Percentiles rank a stretch among this genome's conserved stretches.
These are phyloP conservation scores for Strigamia crassipes DNA, from an alignment of 2,888 invertebrate genomes.

Conservation along the genomic window DNA sequence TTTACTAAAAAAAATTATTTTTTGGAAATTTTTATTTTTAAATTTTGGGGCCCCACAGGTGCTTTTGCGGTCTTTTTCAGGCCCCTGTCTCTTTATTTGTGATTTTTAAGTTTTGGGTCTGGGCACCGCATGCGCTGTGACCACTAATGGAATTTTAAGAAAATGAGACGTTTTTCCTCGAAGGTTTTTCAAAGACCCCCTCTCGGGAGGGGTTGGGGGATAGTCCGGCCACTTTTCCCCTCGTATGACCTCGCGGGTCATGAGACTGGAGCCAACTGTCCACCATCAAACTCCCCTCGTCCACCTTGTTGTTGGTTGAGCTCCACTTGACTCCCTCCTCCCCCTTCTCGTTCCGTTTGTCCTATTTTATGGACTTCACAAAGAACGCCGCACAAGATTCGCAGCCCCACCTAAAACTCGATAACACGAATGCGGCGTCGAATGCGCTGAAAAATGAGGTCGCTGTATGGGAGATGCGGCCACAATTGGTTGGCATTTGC, in stretches of 20 bases:
- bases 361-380: conserved; percentile 40
- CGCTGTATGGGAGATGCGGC: background rate
- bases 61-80: too few species aligned
- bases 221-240: conserved; percentile 29
- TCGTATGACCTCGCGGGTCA: conserved; percentile 14
- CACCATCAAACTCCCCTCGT: conserved; percentile 42
- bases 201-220: background rate
- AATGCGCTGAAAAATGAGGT: background rate
- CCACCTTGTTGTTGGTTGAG: conserved; percentile 34
- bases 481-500: conserved; percentile 25
- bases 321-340: conserved; percentile 37
- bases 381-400: conserved; percentile 40
- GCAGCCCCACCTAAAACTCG: conserved; percentile 15
- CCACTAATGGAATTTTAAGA: background rate
- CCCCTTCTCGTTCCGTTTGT: conserved; percentile 35
- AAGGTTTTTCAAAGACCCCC: background rate
- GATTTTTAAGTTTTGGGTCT: background rate
- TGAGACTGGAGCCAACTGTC: conserved; percentile 40
- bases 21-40: too few species aligned
- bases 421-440: background rate
- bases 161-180: background rate
- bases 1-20: too few species aligned
- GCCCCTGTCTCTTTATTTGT: too few species aligned
- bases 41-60: too few species aligned
- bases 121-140: too few species aligned